Evolutionary conservation across 2,797 vertebrate species (phyloP).

Genomic region (Gephyroberyx darwinii): DNA sequence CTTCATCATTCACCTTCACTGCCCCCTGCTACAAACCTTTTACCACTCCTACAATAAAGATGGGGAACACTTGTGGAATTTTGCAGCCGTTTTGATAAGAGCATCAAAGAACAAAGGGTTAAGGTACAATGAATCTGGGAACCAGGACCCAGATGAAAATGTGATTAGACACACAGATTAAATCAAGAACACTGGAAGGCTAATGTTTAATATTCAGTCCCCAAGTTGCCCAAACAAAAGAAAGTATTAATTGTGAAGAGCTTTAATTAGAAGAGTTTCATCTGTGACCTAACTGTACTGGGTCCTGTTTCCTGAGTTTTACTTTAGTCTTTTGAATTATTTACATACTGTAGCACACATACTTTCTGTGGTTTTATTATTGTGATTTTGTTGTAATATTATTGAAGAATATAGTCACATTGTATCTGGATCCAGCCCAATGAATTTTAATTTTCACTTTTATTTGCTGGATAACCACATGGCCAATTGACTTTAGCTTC

Average conservation of each 20-base stretch:
- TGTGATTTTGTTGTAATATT: background rate
- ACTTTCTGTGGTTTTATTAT: background rate
- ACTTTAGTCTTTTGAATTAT: conserved; percentile 5
- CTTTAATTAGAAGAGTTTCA: conserved; percentile 31
- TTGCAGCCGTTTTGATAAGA: background rate
- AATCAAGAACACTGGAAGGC: conserved; percentile 4
- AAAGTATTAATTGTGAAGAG: conserved; percentile 8
- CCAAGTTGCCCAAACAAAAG: background rate
- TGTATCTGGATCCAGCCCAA: background rate
- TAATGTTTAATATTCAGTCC: conserved; percentile 17
- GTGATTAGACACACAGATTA: conserved; percentile 16
- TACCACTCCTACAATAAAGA: background rate
- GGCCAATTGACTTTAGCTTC: background rate
- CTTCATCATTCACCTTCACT: background rate
- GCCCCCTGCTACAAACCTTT: background rate
- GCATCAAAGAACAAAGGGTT: background rate
- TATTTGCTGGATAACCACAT: background rate
- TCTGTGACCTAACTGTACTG: conserved; percentile 20
- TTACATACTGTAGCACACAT: background rate
- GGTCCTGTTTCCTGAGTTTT: background rate
- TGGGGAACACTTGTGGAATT: background rate
- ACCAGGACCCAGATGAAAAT: conserved; percentile 4
- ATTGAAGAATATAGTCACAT: background rate
- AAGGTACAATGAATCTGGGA: conserved; percentile 1
- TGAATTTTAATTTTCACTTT: background rate